Evolutionary conservation across 2,888 invertebrate species (phyloP), one percentile per base, ranked within the genome.

Genomic region (Tenthredo notha): DNA sequence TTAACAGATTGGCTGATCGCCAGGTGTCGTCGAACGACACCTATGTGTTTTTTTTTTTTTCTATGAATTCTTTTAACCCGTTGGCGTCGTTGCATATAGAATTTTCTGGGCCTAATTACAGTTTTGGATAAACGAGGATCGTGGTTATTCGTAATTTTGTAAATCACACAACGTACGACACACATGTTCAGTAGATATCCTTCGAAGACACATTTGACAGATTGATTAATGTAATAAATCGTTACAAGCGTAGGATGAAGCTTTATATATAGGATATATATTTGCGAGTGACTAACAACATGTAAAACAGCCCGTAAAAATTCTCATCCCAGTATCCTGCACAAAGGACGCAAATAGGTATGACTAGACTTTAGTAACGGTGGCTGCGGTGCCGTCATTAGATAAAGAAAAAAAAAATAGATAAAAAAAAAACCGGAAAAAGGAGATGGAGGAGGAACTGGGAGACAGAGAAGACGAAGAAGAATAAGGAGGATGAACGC

Each of bases 351-450:
- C 21, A 77, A 40, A 80, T 80, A 80, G 83, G 83, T 83, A 83
- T 83, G 83, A 83, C 83, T 83, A 50, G 83, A 83, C 67, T 67
- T 70, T 70, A 70, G 83, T 83, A 83, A 83, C 83, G 83, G 83
- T 67, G 83, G 83, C 83, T 67, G 72, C 72, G 83, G 83, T 83
- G 70, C 83, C 67, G 50, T 83, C 83, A 70, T 83, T 83, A 70
- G 83, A 18, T 67, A 47, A 47, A 65, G 33, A 47, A 3, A 80
- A 61, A 40, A 80, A 40, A 58, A 78, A 5, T 6, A 61, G 2
- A 80, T 9, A 2, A 15, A 33, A 80, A 33, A 80, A 80, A 61
- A 58, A 37, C n/a, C 10, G 74, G 43, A 40, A 77, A 54, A 25
- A 12, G 21, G 15, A 37, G 33, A 54, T 33, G 12, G 54, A 18